Evolutionary conservation across 2,113 vertebrate genomes (phyloP).

Genomic region (Syrmaticus mikado): DNA sequence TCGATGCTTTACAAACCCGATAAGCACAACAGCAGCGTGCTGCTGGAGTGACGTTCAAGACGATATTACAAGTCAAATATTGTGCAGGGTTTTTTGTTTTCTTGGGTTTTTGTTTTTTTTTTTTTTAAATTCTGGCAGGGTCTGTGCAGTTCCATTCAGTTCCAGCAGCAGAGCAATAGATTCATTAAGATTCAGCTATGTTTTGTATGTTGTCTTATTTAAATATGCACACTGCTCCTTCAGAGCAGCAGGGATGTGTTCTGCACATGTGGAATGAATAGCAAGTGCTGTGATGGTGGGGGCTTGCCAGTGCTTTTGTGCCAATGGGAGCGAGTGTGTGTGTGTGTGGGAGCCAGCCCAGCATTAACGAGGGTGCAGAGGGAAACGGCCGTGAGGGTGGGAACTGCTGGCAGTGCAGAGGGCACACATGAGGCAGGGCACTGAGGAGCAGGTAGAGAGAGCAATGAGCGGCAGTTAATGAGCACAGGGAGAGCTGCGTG

Average conservation of each 20-base stretch:
- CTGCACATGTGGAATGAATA: conserved; percentile 43
- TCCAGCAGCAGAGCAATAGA: conserved; percentile 5
- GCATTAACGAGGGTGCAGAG: background rate
- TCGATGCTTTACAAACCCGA: background rate
- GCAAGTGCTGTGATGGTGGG: background rate
- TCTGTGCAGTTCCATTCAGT: background rate
- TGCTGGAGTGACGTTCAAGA: background rate
- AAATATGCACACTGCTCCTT: conserved; percentile 8
- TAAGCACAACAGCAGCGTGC: background rate
- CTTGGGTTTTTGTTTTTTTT: too few species aligned
- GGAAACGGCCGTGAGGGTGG: background rate
- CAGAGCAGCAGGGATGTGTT: background rate
- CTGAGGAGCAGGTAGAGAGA: conserved; percentile 16
- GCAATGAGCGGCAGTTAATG: background rate
- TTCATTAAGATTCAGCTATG: conserved; percentile 50
- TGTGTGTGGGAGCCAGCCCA: fast-evolving
- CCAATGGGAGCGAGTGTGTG: fast-evolving
- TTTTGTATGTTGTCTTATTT: conserved; percentile 44
- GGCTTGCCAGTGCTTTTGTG: background rate
- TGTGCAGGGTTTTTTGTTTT: background rate
- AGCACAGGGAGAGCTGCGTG: fast-evolving
- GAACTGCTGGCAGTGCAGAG: background rate
- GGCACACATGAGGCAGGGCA: background rate
- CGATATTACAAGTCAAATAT: conserved; percentile 24
- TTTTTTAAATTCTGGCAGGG: background rate